These are phyloP conservation scores for Calameuta idolon DNA, from an alignment of 2,888 invertebrate species.

Conservation along the genomic window DNA sequence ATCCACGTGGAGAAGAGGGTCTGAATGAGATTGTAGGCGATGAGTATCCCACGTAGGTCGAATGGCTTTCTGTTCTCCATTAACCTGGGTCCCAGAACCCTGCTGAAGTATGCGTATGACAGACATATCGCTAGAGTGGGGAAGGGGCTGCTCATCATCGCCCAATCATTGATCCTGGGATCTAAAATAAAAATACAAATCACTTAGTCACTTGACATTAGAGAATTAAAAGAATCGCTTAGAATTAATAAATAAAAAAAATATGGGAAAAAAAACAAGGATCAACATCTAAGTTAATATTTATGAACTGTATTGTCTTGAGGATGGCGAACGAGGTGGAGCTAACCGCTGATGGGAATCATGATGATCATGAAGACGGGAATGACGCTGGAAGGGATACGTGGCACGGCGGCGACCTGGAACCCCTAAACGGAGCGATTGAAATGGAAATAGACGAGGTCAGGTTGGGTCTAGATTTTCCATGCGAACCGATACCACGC, in stretches of 20 bases:
- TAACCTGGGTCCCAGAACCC: slow-evolving; percentile 83
- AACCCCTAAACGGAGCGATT: background rate
- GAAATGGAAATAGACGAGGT: background rate
- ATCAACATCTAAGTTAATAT: background rate
- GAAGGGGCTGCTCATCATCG: slow-evolving; percentile 89
- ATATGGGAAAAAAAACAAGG: slow-evolving; percentile 16
- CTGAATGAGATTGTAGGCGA: slow-evolving; percentile 90
- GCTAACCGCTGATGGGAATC: background rate
- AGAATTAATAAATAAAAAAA: background rate
- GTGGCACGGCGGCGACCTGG: background rate
- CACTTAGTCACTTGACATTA: background rate
- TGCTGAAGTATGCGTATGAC: slow-evolving; percentile 86
- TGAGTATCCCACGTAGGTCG: slow-evolving; percentile 81
- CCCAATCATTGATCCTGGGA: slow-evolving; percentile 89
- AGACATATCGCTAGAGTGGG: slow-evolving; percentile 88
- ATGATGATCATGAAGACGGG: background rate
- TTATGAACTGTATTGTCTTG: background rate
- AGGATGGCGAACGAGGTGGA: background rate
- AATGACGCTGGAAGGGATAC: background rate
- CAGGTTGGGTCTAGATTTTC: background rate
- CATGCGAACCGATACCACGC: background rate
- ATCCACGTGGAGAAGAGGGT: slow-evolving; percentile 91
- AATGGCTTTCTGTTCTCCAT: slow-evolving; percentile 93
- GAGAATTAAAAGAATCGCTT: slow-evolving; percentile 17
- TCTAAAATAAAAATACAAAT: slow-evolving; percentile 71